A percentile compares a stretch with the other conserved stretches of the same genome.
Conservation (phyloP, 2,888 invertebrate species). For the Lepetodrilus schrolli region DNA sequence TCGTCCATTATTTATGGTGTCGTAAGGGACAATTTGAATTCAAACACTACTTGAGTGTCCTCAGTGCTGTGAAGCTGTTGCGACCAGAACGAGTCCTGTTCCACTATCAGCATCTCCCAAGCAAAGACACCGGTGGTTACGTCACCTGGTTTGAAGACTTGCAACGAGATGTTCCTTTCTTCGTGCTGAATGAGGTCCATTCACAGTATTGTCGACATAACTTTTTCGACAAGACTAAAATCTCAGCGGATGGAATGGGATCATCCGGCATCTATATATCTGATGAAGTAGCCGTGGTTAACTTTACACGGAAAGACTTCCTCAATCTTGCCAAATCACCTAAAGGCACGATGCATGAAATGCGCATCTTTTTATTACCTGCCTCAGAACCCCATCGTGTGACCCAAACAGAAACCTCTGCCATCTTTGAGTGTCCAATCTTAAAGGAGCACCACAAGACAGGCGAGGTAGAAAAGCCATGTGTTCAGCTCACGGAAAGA, state of each 20-base stretch:
- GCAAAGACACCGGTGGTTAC: slow-evolving; percentile 40
- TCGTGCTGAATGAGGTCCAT: slow-evolving; percentile 34
- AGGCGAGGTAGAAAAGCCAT: not conserved
- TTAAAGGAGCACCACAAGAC: slow-evolving; percentile 16
- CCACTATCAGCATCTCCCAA: slow-evolving; percentile 38
- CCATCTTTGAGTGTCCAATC: slow-evolving; percentile 39
- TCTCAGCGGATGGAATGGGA: slow-evolving; percentile 32
- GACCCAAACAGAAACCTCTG: not conserved
- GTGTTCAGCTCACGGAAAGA: slow-evolving; percentile 37
- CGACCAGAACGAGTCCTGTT: slow-evolving; percentile 42
- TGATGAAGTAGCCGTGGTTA: slow-evolving; percentile 38
- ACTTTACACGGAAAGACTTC: slow-evolving; percentile 34
- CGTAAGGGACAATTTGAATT: slow-evolving; percentile 43
- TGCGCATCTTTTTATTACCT: slow-evolving; percentile 39
- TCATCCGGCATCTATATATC: slow-evolving; percentile 40
- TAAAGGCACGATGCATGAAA: not conserved
- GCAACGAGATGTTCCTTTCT: slow-evolving; percentile 39
- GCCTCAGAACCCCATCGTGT: slow-evolving; percentile 37
- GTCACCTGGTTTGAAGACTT: slow-evolving; percentile 46
- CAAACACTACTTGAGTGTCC: slow-evolving; percentile 39
- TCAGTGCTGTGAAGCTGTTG: slow-evolving; percentile 37
- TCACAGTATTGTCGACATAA: slow-evolving; percentile 35
- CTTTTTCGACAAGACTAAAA: slow-evolving; percentile 33
- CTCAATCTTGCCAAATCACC: slow-evolving; percentile 18
- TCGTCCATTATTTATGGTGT: slow-evolving; percentile 47